Percentiles rank a stretch among this genome's conserved stretches.
Evolutionary conservation across 2,888 invertebrate genomes (phyloP).

Genomic region (Urechis unicinctus): DNA sequence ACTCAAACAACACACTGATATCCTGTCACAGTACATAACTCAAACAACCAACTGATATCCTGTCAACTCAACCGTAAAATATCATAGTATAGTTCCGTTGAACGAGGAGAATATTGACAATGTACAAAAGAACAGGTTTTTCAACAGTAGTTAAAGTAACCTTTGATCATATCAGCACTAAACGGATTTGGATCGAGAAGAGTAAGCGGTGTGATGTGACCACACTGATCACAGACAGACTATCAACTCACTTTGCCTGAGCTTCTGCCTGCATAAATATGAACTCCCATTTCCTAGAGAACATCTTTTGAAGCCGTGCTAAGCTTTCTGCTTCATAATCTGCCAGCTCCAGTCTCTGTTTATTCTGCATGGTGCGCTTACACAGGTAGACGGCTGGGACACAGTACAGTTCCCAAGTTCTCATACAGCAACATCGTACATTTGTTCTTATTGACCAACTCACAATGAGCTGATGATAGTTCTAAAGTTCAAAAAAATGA

Average conservation of each 20-base stretch:
- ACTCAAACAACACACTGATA: not conserved
- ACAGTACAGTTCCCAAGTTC: too few relatives aligned
- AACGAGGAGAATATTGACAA: too few relatives aligned
- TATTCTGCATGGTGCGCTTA: conserved; percentile 99
- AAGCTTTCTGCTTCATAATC: conserved; percentile 99
- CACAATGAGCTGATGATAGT: too few relatives aligned
- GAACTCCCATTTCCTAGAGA: conserved; percentile 98
- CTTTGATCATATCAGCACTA: not conserved
- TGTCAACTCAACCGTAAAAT: too few relatives aligned
- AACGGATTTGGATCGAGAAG: not conserved
- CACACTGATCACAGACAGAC: not conserved
- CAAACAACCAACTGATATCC: not conserved
- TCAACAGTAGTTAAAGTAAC: too few relatives aligned
- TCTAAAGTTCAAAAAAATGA: too few relatives aligned
- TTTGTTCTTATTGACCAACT: too few relatives aligned
- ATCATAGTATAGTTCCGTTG: too few relatives aligned
- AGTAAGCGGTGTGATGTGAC: not conserved
- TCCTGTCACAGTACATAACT: not conserved
- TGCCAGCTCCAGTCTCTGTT: conserved; percentile 90
- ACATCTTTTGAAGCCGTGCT: conserved; percentile 96
- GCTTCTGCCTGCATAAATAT: conserved; percentile 98
- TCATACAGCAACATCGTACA: too few relatives aligned
- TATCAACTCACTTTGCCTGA: conserved; percentile 63
- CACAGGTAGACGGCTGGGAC: conserved; percentile 90
- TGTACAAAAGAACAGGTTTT: too few relatives aligned